phyloP scores from a whole-genome alignment of 2,113 vertebrate species.

The Toxostoma redivivum region DNA sequence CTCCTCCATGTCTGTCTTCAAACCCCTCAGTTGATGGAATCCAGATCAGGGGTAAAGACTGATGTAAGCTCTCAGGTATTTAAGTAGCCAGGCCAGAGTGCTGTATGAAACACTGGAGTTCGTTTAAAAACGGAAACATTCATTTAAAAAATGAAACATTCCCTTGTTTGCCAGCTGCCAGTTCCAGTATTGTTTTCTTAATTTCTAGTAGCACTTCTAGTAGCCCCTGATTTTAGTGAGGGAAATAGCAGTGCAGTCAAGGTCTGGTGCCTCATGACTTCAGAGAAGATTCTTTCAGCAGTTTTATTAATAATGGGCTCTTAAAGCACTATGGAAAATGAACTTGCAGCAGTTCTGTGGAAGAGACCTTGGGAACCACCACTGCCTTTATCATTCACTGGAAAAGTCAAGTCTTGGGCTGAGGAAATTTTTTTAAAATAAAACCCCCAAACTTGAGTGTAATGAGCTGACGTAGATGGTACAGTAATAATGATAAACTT shows the following conservation, averaged over 20 bases:
- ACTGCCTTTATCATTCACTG: not conserved
- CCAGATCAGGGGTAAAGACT: not conserved
- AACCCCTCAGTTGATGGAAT: not conserved
- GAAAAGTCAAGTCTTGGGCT: not conserved
- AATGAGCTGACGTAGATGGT: not conserved
- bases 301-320: not conserved
- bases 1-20: not conserved
- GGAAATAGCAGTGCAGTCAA: not conserved
- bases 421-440: not conserved
- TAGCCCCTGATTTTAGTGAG: not conserved
- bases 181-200: not conserved
- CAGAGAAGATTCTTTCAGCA: not conserved
- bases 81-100: not conserved
- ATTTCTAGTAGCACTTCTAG: not conserved
- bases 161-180: not conserved
- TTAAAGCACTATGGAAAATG: not conserved
- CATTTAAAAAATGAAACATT: not conserved
- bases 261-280: not conserved
- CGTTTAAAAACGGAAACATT: not conserved
- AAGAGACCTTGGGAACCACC: not conserved
- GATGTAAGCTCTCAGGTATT: not conserved
- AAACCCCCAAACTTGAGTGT: not conserved
- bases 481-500: conserved; percentile 31
- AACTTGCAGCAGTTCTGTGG: not conserved
- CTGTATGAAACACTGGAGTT: not conserved